Conservation (phyloP, 92 coral and sea anemone genomes). For the Metridium senile region DNA sequence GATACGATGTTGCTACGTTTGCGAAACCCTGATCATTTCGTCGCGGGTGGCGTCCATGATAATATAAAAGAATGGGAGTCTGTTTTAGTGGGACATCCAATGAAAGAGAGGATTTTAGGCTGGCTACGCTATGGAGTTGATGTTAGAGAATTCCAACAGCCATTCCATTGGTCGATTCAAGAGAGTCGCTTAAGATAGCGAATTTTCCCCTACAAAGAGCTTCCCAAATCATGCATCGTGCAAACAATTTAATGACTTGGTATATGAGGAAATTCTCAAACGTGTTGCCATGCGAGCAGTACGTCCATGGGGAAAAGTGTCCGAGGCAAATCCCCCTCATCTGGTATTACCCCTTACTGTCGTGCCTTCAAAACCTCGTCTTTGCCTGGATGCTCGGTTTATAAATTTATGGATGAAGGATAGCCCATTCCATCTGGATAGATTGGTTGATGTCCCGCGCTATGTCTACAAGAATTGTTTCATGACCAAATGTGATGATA, state of each 20-base stretch:
- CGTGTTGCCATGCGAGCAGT: conserved; percentile 22
- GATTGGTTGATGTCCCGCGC: conserved; percentile 20
- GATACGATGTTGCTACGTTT: background rate
- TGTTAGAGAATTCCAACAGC: conserved; percentile 1
- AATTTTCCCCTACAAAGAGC: conserved; percentile 7
- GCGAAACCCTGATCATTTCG: background rate
- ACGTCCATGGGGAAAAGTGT: conserved; percentile 23
- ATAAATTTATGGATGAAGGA: conserved; percentile 35
- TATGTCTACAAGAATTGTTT: conserved; percentile 13
- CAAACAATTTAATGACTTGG: conserved; percentile 13
- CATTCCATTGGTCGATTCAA: conserved; percentile 11
- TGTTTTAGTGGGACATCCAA: background rate
- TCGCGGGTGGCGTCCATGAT: background rate
- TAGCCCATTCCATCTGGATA: conserved; percentile 22
- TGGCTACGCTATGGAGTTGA: conserved; percentile 26
- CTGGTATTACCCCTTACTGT: conserved; percentile 9
- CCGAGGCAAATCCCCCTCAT: conserved; percentile 8
- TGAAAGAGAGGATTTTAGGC: conserved; percentile 3
- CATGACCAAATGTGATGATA: conserved; percentile 40
- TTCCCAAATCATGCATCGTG: conserved; percentile 29
- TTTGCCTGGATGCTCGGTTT: conserved; percentile 35
- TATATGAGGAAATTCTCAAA: conserved; percentile 3
- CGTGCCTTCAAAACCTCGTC: conserved; percentile 29
- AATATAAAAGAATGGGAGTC: background rate
- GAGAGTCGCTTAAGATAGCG: conserved; percentile 7